Base-by-base conservation (phyloP, 2,113 vertebrate genomes). In the Jacana jacana region DNA sequence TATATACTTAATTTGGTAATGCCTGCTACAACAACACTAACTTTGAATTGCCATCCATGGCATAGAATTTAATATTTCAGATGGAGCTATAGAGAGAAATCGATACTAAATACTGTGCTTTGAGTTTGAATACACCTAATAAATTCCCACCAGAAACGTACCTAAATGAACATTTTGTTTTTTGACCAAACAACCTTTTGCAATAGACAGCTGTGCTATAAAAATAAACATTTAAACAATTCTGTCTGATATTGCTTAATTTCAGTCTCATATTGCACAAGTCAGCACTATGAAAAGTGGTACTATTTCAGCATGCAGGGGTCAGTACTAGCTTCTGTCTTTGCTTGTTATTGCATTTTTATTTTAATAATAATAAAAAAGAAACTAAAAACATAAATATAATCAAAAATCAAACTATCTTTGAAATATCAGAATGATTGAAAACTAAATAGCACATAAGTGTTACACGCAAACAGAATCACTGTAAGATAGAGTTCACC, bases 241-340 rank as follows among this genome's bases (percentile, higher is more conserved):
- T 71, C 54, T 81, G 52, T 48, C 95, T 92, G 64, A n/a, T 91
- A 64, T 91, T 94, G 83, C 64, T 58, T 77, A 52, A 76, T 87
- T 79, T 85, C 81, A 72, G 22, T n/a, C 57, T 85, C 37, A 35
- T 84, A 49, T 93, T 87, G 68, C 87, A 77, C 54, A 79, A 89
- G 15, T n/a, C 89, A 89, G 55, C 55, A 40, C 31, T 78, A 71
- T 16, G 30, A 80, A 94, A 81, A 76, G 19, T 9, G 68, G 23
- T 60, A 31, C 22, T n/a, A 23, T 84, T 84, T 89, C 44, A 76
- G 30, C 28, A 71, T 17, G 20, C 23, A 68, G 22, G 27, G 37
- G 8, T 86, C 7, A 1, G 48, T 58, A 24, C 7, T 52, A 48
- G 30, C 46, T 85, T 16, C 33, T 87, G 6, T 13, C 25, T 87